Evolutionary conservation across 2,888 invertebrate species (phyloP), one percentile per base, ranked within the genome.

Genomic region (Amphimallon solstitiale): DNA sequence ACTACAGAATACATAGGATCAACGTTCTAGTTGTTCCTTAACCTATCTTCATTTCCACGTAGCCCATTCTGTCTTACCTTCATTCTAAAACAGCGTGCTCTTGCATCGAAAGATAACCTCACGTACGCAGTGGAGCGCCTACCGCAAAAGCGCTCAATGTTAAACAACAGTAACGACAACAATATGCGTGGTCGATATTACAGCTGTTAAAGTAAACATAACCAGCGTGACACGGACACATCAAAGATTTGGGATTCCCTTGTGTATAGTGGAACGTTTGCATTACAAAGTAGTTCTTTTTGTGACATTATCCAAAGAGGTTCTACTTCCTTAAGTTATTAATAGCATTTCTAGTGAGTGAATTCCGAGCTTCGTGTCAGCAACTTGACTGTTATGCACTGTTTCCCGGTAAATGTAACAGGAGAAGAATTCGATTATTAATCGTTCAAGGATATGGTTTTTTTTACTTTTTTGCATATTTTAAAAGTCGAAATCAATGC

Each of bases 1-100:
- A 77, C 72, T 76, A 77, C 73, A 74, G 69, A 62, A 70, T 49
- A 62, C 38, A 45, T 17, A 15, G 35, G 12, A 35, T 23, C 40
- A 54, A 34, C 52, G 35, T 40, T 54, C 35, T 54, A 64, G 45
- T 54, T 46, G 10, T 45, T 21, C 40, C 17, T 54, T 54, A 54
- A 14, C 43, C 40, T 45, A 54, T 19, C 52, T 37, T 34, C 12
- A 21, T 43, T 10, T 17, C 29, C 35, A 35, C 12, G 29, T 34
- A 37, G 15, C 37, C 56, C 15, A 38, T 21, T 38, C 14, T 10
- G 12, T 15, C 17, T 12, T 56, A n/a, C 51, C 29, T 5, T 29
- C 21, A 12, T n/a, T 12, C n/a, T 23, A n/a, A 7, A n/a, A 12
- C 5, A 1, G 29, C 9, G 34, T 29, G n/a, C 19, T 34, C 12